Evolutionary conservation across 1,140 invertebrate genomes (phyloP).

Genomic region (Lutraria rhynchaena): DNA sequence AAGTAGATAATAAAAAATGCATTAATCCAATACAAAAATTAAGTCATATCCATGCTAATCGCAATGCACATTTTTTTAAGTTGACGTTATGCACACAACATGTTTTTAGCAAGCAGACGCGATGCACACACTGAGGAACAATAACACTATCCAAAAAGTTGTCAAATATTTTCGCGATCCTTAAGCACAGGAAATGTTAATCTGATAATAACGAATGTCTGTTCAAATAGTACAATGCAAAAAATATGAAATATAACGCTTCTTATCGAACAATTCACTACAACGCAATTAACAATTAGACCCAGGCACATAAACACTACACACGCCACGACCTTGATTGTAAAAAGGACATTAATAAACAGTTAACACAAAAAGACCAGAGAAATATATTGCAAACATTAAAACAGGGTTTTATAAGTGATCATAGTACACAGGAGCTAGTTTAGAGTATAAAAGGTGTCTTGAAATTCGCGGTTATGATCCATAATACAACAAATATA

Average conservation of each 20-base stretch:
- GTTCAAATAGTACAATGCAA: constrained; percentile 22
- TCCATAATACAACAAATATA: constrained; percentile 12
- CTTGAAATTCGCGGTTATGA: constrained; percentile 13
- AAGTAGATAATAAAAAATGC: too few relatives aligned
- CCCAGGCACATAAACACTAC: constrained; percentile 39
- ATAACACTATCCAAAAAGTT: too few relatives aligned
- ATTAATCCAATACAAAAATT: too few relatives aligned
- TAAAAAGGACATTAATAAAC: constrained; percentile 42
- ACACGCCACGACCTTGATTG: constrained; percentile 6
- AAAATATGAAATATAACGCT: constrained; percentile 34
- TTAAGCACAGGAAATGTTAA: constrained; percentile 46
- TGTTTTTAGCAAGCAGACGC: too few relatives aligned
- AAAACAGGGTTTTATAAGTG: not conserved
- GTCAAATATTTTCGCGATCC: too few relatives aligned
- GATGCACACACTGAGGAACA: too few relatives aligned
- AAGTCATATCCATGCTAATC: too few relatives aligned
- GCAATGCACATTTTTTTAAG: too few relatives aligned
- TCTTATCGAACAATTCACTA: constrained; percentile 43
- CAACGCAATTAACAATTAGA: constrained; percentile 41
- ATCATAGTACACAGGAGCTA: not conserved
- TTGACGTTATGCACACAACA: too few relatives aligned
- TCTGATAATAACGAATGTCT: constrained; percentile 25
- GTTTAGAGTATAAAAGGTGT: not conserved
- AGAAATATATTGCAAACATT: not conserved
- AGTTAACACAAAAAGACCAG: constrained; percentile 11